Evolutionary conservation across 2,888 invertebrate genomes (phyloP).

Genomic region (Stegophylla sp.): DNA sequence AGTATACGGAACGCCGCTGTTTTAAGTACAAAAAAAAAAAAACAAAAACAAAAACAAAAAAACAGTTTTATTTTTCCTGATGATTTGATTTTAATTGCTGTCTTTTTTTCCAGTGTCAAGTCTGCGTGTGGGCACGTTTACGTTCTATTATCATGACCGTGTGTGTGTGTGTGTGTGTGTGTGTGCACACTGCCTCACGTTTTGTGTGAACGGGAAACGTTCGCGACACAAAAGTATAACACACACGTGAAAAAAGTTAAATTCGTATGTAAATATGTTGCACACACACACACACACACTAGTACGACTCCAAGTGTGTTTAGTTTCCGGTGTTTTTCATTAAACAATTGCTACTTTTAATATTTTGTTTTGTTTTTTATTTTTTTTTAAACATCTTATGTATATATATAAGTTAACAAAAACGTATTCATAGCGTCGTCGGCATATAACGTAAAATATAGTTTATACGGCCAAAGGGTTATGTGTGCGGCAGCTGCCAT

Average conservation of each 20-base stretch:
- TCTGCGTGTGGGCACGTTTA: background rate
- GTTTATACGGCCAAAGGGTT: slow-evolving; percentile 37
- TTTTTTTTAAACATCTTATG: background rate
- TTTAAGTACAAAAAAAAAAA: too few species aligned
- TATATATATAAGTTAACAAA: background rate
- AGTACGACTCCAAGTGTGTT: slow-evolving; percentile 41
- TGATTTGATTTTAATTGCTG: slow-evolving; percentile 2
- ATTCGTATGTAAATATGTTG: background rate
- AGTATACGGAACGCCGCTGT: too few species aligned
- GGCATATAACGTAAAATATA: background rate
- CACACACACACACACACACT: background rate
- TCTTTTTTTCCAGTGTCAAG: background rate
- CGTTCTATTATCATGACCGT: background rate
- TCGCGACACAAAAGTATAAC: background rate
- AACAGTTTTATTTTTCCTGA: too few species aligned
- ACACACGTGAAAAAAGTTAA: too few species aligned
- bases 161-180: too few species aligned
- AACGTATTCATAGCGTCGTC: background rate
- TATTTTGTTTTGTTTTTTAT: background rate
- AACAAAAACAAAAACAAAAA: too few species aligned
- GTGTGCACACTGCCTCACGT: too few species aligned
- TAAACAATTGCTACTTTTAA: slow-evolving; percentile 28
- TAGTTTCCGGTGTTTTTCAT: slow-evolving; percentile 31
- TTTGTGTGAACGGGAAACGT: background rate
- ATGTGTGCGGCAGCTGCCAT: slow-evolving; percentile 45